These are phyloP conservation scores for Drosophila subquinaria DNA, from an alignment of 2,888 invertebrate species.

Conservation along the genomic window DNA sequence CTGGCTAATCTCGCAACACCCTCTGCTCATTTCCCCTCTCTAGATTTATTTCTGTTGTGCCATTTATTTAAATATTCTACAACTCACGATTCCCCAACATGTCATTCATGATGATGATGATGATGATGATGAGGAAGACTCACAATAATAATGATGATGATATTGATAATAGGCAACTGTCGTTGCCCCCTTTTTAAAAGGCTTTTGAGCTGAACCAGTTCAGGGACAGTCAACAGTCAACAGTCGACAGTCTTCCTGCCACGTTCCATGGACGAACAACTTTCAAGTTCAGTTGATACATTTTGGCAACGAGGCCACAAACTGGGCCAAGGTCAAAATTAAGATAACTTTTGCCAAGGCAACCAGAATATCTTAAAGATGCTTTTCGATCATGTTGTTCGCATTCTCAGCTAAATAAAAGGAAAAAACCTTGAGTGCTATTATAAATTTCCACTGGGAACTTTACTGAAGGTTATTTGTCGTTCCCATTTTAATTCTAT, in stretches of 20 bases:
- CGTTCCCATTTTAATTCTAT: neutral
- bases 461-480: slow-evolving; percentile 9
- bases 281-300: slow-evolving; percentile 72
- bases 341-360: slow-evolving; percentile 37
- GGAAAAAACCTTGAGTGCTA: slow-evolving; percentile 30
- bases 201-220: slow-evolving; percentile 64
- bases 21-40: neutral
- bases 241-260: slow-evolving; percentile 27
- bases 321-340: slow-evolving; percentile 74
- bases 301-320: slow-evolving; percentile 63
- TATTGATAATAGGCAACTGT: slow-evolving; percentile 37
- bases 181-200: slow-evolving; percentile 45
- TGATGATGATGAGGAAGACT: slow-evolving; percentile 18
- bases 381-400: slow-evolving; percentile 1
- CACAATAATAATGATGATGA: slow-evolving; percentile 3
- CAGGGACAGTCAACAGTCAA: slow-evolving; percentile 58
- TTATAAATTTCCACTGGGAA: slow-evolving; percentile 20
- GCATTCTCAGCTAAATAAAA: neutral
- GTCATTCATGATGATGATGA: slow-evolving; percentile 14
- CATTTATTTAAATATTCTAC: slow-evolving; percentile 15
- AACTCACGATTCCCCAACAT: slow-evolving; percentile 19
- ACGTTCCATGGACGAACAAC: slow-evolving; percentile 60
- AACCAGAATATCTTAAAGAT: slow-evolving; percentile 17
- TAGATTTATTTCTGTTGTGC: slow-evolving; percentile 61
- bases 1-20: neutral